phyloP scores from a whole-genome alignment of 35 echinoderm and acorn worm genomes.

The Amphiura filiformis region DNA sequence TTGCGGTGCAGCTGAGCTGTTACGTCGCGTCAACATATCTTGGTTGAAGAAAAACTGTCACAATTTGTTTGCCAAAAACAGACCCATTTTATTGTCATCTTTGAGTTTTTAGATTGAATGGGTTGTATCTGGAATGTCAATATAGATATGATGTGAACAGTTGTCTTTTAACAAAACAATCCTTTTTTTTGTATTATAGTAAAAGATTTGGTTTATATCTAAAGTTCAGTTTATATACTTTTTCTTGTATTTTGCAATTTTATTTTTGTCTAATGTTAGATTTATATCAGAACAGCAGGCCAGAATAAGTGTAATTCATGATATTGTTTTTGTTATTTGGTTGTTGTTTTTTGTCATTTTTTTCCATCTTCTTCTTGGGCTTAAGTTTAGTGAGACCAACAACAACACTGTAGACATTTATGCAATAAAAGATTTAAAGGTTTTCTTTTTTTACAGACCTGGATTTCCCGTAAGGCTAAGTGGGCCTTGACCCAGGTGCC shows the following conservation, averaged over 20 bases:
- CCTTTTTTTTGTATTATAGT: background rate
- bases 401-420: too few species aligned
- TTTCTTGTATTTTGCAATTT: background rate
- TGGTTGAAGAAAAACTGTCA: background rate
- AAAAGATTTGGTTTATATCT: background rate
- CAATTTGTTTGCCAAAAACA: background rate
- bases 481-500: too few species aligned
- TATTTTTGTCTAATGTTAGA: background rate
- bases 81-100: background rate
- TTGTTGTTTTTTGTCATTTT: too few species aligned
- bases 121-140: background rate
- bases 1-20: background rate
- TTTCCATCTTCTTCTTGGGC: too few species aligned
- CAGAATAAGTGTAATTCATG: background rate
- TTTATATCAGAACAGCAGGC: conserved; percentile 6
- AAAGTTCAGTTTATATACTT: background rate
- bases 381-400: too few species aligned
- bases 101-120: background rate
- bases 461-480: too few species aligned
- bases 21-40: background rate
- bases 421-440: too few species aligned
- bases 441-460: too few species aligned
- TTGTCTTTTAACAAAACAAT: background rate
- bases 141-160: background rate
- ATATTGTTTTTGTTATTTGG: too few species aligned